These are phyloP conservation scores for Oenanthe melanoleuca DNA, from an alignment of 2,113 vertebrate genomes.

Conservation along the genomic window DNA sequence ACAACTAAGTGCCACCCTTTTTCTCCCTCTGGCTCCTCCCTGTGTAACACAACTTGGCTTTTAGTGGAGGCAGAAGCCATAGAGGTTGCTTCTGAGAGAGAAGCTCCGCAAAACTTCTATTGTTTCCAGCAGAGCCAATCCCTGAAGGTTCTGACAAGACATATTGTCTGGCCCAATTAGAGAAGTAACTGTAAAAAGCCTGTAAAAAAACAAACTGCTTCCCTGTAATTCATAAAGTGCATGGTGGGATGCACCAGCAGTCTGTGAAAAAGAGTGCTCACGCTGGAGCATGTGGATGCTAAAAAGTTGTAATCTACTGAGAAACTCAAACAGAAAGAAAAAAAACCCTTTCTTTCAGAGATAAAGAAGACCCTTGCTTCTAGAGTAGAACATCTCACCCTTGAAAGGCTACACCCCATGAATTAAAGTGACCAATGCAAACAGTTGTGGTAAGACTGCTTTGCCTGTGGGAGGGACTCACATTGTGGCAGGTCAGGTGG, in stretches of 20 bases:
- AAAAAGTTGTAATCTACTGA: too few species aligned
- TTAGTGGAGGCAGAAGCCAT: neutral
- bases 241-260: neutral
- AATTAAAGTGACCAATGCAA: neutral
- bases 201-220: neutral
- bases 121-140: neutral
- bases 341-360: neutral
- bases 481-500: accelerated
- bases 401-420: neutral
- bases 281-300: accelerated
- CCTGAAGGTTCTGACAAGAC: accelerated
- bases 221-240: too few species aligned
- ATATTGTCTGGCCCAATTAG: neutral
- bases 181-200: neutral
- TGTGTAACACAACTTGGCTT: neutral
- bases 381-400: neutral
- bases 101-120: accelerated
- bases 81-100: neutral
- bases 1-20: neutral
- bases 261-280: too few species aligned
- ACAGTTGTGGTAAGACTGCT: neutral
- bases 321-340: neutral
- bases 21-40: neutral
- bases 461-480: too few species aligned
- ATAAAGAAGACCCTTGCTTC: too few species aligned